Percentiles rank a stretch among this genome's conserved stretches.
phyloP scores from a whole-genome alignment of 2,797 vertebrate genomes.

The Carcharodon carcharias region DNA sequence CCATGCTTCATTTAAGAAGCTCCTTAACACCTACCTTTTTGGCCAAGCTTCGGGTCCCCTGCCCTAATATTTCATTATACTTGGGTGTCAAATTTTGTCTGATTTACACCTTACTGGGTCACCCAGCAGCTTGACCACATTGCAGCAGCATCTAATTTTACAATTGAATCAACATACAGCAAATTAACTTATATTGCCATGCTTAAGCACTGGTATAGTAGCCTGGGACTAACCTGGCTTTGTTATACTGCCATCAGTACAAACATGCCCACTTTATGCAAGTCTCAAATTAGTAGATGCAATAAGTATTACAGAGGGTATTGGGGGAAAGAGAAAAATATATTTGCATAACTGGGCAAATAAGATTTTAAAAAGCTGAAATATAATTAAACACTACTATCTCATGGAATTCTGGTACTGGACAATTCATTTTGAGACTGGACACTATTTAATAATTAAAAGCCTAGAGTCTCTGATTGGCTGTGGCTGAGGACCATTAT shows the following conservation, averaged over 20 bases:
- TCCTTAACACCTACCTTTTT: too few relatives aligned
- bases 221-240: too few relatives aligned
- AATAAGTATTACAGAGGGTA: neutral
- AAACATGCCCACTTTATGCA: neutral
- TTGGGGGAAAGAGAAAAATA: neutral
- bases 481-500: neutral
- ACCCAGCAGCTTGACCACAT: too few relatives aligned
- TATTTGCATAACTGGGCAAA: neutral
- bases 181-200: neutral
- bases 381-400: neutral
- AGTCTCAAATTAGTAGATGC: neutral
- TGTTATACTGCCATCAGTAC: neutral
- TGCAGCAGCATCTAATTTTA: too few relatives aligned
- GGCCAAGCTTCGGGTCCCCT: too few relatives aligned
- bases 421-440: neutral
- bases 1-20: too few relatives aligned
- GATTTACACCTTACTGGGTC: too few relatives aligned
- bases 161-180: too few relatives aligned
- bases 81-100: too few relatives aligned
- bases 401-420: neutral
- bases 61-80: too few relatives aligned
- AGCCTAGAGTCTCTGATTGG: neutral
- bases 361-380: neutral
- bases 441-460: neutral
- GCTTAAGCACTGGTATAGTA: neutral